phyloP scores from a whole-genome alignment of 2,797 vertebrate genomes.

The Takifugu ocellatus region DNA sequence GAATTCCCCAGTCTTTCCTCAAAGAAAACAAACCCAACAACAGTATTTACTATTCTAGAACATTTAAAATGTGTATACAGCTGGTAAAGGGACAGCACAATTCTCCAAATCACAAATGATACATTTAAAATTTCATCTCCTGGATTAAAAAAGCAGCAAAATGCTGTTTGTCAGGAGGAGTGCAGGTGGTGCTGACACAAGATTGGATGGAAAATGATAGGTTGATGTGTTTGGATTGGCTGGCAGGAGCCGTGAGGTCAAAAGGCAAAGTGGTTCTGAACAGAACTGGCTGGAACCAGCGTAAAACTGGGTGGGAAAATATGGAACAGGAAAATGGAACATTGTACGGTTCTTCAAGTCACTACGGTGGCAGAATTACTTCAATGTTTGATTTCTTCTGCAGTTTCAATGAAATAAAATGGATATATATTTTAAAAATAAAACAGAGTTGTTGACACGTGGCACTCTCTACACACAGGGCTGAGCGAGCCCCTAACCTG shows the following conservation, averaged over 20 bases:
- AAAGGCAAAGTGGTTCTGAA: constrained; percentile 18
- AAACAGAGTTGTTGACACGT: constrained; percentile 1
- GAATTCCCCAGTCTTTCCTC: too few species aligned
- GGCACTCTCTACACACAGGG: neutral
- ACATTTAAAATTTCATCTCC: neutral
- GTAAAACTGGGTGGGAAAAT: neutral
- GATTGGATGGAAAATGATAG: constrained; percentile 60
- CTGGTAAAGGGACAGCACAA: too few species aligned
- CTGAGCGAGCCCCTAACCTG: constrained; percentile 25
- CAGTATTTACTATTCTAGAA: too few species aligned
- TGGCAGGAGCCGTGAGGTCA: constrained; percentile 21
- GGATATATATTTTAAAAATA: too few species aligned
- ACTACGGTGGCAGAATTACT: too few species aligned
- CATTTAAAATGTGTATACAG: too few species aligned
- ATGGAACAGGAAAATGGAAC: neutral
- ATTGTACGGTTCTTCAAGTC: too few species aligned
- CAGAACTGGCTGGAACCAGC: constrained; percentile 26
- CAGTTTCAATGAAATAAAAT: too few species aligned
- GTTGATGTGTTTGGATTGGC: constrained; percentile 56
- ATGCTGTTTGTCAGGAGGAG: constrained; percentile 47
- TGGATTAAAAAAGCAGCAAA: constrained; percentile 3
- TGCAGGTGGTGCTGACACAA: constrained; percentile 32
- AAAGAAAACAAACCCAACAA: too few species aligned
- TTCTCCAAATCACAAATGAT: too few species aligned
- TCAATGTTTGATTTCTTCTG: neutral